A percentile compares a stretch with the other conserved stretches of the same genome.
These are phyloP conservation scores for Aelia acuminata DNA, from an alignment of 2,888 invertebrate species.

Conservation along the genomic window DNA sequence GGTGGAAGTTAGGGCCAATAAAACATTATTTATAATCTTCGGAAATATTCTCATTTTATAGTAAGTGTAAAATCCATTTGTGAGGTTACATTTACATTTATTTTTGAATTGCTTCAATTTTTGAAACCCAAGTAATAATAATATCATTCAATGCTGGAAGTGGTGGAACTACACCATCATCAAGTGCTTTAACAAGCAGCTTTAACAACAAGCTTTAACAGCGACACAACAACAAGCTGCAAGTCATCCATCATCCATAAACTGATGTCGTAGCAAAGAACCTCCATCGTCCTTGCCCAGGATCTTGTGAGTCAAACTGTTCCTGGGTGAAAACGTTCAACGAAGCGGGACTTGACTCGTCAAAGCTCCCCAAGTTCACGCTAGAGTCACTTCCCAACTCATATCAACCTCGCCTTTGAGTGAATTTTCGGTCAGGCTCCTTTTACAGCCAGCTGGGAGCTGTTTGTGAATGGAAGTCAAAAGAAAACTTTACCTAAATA, in stretches of 20 bases:
- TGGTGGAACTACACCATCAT: too few species aligned
- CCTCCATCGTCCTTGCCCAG: background rate
- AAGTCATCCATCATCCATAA: background rate
- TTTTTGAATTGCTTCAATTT: too few species aligned
- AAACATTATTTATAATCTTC: background rate
- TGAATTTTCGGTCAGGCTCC: background rate
- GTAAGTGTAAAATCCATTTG: background rate
- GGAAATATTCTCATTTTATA: background rate
- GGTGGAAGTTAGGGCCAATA: background rate
- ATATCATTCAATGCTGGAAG: too few species aligned
- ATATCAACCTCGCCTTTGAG: slow-evolving; percentile 5
- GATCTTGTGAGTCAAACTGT: background rate
- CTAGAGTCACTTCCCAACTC: slow-evolving; percentile 4
- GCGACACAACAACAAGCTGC: background rate
- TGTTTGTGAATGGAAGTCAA: background rate
- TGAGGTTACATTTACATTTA: too few species aligned
- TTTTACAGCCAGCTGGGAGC: background rate
- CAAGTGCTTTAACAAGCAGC: too few species aligned
- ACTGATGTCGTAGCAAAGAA: background rate
- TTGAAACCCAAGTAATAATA: too few species aligned
- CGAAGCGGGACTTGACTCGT: slow-evolving; percentile 10
- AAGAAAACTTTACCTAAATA: background rate
- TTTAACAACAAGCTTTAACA: too few species aligned
- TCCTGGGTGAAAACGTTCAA: slow-evolving; percentile 9
- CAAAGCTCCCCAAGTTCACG: slow-evolving; percentile 10